phyloP scores from a whole-genome alignment of 2,113 vertebrate species.

The Tursiops truncatus region DNA sequence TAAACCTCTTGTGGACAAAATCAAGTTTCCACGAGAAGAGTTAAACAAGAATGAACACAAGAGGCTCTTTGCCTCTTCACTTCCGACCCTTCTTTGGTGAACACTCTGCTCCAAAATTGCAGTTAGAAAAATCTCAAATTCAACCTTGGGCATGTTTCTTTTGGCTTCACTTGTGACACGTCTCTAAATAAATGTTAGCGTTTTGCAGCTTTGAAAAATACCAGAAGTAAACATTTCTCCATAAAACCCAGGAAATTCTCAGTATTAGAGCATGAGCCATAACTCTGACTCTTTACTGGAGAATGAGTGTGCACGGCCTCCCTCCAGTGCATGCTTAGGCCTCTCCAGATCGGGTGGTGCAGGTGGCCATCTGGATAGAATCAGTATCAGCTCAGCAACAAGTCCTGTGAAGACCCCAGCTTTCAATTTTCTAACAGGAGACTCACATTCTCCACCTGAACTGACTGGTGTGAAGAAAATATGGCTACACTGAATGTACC shows the following conservation, averaged over 20 bases:
- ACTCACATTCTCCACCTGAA: neutral
- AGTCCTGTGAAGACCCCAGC: neutral
- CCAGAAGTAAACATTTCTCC: constrained; percentile 37
- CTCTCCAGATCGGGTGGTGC: neutral
- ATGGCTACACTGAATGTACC: neutral
- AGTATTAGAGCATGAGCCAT: neutral
- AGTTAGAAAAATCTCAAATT: constrained; percentile 35
- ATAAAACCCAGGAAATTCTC: constrained; percentile 26
- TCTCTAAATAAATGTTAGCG: constrained; percentile 43
- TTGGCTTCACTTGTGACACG: constrained; percentile 29
- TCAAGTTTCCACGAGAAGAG: neutral
- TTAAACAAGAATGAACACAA: neutral
- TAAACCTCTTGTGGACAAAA: neutral
- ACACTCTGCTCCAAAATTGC: neutral
- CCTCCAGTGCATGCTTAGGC: neutral
- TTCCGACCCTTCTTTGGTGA: neutral
- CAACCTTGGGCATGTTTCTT: constrained; percentile 40
- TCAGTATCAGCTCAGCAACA: neutral
- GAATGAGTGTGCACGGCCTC: neutral
- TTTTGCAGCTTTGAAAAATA: constrained; percentile 59
- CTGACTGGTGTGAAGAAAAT: neutral
- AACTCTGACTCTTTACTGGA: neutral
- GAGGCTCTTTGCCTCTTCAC: neutral
- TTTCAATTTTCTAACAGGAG: neutral
- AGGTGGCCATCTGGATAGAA: neutral